Conservation (phyloP, 92 coral and sea anemone genomes). For the Phymanthus crucifer region DNA sequence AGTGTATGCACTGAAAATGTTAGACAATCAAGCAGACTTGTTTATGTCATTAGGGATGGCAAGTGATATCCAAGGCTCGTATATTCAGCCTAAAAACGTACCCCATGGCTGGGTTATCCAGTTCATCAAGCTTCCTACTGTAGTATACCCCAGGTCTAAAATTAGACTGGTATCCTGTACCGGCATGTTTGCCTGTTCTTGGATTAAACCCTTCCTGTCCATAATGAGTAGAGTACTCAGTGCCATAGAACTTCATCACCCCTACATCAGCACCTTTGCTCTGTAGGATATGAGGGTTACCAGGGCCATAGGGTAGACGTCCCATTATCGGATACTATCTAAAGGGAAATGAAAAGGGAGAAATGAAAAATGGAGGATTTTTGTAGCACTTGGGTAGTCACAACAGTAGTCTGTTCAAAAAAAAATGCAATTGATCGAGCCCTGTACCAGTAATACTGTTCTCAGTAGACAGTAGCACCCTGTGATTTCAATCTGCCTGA, state of each 20-base stretch:
- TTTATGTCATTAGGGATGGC: too few species aligned
- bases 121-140: conserved; percentile 85
- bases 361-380: not conserved
- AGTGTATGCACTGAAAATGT: too few species aligned
- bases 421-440: too few species aligned
- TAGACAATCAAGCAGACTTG: too few species aligned
- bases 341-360: not conserved
- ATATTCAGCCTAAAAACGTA: conserved; percentile 43
- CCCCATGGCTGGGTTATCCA: conserved; percentile 97
- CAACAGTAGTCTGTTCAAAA: too few species aligned
- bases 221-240: conserved; percentile 89
- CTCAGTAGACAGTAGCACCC: too few species aligned
- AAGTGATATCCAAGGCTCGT: too few species aligned
- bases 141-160: conserved; percentile 97
- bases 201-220: conserved; percentile 88
- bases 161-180: conserved; percentile 99
- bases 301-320: conserved; percentile 94
- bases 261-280: conserved; percentile 90
- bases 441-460: too few species aligned
- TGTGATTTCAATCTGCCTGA: too few species aligned
- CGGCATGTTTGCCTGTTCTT: conserved; percentile 77
- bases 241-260: conserved; percentile 93
- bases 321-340: conserved; percentile 53
- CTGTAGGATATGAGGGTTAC: conserved; percentile 83
- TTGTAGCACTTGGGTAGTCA: too few species aligned